Evolutionary conservation across 2,797 vertebrate species (phyloP).

Genomic region (Ptychadena robeensis): DNA sequence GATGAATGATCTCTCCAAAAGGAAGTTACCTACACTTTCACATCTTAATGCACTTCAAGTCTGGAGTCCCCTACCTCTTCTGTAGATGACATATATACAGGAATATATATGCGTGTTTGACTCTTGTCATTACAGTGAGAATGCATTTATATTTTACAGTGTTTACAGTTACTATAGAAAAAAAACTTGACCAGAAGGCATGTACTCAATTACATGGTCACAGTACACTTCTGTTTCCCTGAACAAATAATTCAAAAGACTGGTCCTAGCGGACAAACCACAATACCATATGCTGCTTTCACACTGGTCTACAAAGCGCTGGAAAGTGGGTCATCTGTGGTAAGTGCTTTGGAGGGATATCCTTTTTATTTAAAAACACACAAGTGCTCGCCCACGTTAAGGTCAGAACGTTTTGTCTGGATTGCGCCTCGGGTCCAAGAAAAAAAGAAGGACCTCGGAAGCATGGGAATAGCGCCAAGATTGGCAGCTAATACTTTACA

Average conservation of each 20-base stretch:
- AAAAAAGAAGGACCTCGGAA: slow-evolving; percentile 3
- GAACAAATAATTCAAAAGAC: slow-evolving; percentile 68
- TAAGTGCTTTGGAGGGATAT: slow-evolving; percentile 67
- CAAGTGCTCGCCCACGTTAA: slow-evolving; percentile 70
- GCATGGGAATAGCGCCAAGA: not conserved
- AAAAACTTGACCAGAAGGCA: slow-evolving; percentile 63
- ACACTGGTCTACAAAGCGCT: slow-evolving; percentile 67
- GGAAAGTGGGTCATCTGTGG: slow-evolving; percentile 67
- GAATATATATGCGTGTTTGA: slow-evolving; percentile 42
- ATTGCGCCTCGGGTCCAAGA: slow-evolving; percentile 28
- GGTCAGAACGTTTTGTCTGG: slow-evolving; percentile 24
- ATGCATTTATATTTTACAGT: slow-evolving; percentile 66
- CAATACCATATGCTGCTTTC: slow-evolving; percentile 63
- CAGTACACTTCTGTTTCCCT: slow-evolving; percentile 66
- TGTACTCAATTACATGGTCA: slow-evolving; percentile 63
- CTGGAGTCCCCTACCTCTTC: slow-evolving; percentile 44
- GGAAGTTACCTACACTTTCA: not conserved
- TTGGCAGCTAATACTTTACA: slow-evolving; percentile 63
- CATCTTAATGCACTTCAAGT: slow-evolving; percentile 7
- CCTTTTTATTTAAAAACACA: slow-evolving; percentile 71
- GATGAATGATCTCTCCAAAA: not conserved
- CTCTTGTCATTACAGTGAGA: slow-evolving; percentile 63
- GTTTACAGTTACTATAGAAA: slow-evolving; percentile 67
- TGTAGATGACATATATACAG: slow-evolving; percentile 32
- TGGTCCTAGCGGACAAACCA: slow-evolving; percentile 67